Percentiles rank a stretch among this genome's conserved stretches.
These are phyloP conservation scores for Sepiola atlantica DNA, from an alignment of 2,888 invertebrate species.

Conservation along the genomic window DNA sequence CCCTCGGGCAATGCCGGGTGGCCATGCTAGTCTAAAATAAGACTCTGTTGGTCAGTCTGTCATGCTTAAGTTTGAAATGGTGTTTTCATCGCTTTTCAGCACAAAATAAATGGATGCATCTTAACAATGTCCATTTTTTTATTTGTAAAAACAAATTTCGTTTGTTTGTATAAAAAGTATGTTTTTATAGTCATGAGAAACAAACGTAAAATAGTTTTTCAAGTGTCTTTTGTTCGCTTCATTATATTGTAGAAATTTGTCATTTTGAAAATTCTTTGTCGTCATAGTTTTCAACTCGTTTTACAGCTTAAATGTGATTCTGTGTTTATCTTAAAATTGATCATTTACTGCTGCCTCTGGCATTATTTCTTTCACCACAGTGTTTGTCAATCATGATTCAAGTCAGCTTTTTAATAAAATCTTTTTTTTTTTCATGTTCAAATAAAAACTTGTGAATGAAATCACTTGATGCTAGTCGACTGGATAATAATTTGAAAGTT, in stretches of 20 bases:
- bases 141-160: no score
- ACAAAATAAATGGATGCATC: no score
- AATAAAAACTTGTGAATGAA: background rate
- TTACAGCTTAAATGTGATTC: background rate
- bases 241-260: background rate
- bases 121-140: no score
- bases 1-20: no score
- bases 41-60: no score
- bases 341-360: background rate
- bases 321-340: constrained; percentile 16
- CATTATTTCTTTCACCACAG: background rate
- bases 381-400: background rate
- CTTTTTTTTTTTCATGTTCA: background rate
- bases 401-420: background rate
- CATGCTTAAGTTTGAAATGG: no score
- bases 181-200: background rate
- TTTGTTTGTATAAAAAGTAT: background rate
- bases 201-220: background rate
- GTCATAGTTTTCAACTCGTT: background rate
- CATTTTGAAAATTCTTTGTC: background rate
- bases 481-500: background rate
- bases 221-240: background rate
- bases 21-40: no score
- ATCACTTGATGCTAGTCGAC: background rate
- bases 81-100: no score